Evolutionary conservation across 2,113 vertebrate genomes (phyloP).

Genomic region (Oreochromis niloticus): DNA sequence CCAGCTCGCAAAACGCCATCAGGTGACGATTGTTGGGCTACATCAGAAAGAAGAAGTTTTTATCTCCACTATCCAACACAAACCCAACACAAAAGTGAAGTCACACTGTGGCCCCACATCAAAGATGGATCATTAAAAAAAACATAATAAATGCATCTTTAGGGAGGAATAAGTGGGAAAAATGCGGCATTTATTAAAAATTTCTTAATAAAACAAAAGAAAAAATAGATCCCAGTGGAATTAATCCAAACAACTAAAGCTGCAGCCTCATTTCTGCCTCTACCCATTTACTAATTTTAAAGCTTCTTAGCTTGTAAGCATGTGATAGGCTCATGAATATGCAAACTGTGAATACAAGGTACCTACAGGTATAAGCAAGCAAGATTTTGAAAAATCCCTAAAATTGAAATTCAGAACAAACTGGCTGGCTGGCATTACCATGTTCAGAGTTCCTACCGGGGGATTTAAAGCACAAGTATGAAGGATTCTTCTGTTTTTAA

Average conservation of each 20-base stretch:
- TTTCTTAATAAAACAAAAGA: background rate
- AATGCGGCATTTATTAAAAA: background rate
- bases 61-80: background rate
- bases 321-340: background rate
- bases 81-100: background rate
- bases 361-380: background rate
- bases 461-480: background rate
- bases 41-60: background rate
- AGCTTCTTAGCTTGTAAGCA: background rate
- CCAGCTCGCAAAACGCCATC: constrained; percentile 88
- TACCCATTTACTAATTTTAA: background rate
- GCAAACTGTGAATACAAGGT: background rate
- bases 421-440: background rate
- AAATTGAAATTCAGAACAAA: background rate
- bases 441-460: background rate
- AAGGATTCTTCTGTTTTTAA: background rate
- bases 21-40: constrained; percentile 90
- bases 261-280: background rate
- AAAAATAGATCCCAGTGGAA: background rate
- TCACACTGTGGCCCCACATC: rapidly evolving
- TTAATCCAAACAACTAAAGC: background rate
- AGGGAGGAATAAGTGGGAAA: rapidly evolving
- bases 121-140: background rate
- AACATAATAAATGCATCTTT: background rate
- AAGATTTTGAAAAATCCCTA: background rate